Evolutionary conservation across 2,888 invertebrate genomes (phyloP).

Genomic region (Ochropleura plecta): DNA sequence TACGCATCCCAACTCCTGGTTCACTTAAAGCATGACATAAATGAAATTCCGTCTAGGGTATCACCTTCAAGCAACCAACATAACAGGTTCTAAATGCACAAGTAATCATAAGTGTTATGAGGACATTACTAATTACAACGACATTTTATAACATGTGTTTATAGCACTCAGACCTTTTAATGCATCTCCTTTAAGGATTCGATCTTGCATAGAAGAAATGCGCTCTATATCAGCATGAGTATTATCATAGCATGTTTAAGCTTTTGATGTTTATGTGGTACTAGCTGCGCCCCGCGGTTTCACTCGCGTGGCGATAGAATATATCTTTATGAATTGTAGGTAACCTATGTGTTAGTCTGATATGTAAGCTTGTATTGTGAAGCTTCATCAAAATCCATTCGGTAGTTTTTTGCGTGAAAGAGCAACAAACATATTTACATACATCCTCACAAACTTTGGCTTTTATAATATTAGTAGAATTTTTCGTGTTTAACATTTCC

Average conservation of each 20-base stretch:
- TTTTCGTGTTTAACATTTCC: neutral
- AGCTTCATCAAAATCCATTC: too few species aligned
- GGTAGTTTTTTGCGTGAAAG: too few species aligned
- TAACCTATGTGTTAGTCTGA: too few species aligned
- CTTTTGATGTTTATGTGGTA: neutral
- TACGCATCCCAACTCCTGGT: conserved; percentile 31
- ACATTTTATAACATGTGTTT: conserved; percentile 66
- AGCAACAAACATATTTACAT: too few species aligned
- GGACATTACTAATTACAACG: conserved; percentile 75
- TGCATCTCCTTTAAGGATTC: conserved; percentile 13
- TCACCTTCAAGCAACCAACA: conserved; percentile 75
- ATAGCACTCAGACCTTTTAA: conserved; percentile 32
- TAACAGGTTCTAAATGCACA: conserved; percentile 78
- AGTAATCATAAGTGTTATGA: conserved; percentile 76
- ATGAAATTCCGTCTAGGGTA: conserved; percentile 70
- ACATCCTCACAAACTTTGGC: too few species aligned
- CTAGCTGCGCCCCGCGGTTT: too few species aligned
- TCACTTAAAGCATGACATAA: conserved; percentile 50
- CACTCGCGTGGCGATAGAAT: too few species aligned
- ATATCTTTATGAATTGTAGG: too few species aligned
- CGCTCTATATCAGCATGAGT: neutral
- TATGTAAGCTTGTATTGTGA: too few species aligned
- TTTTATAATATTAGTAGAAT: too few species aligned
- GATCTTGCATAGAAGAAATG: conserved; percentile 7
- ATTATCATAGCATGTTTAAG: conserved; percentile 9